Base-by-base conservation (phyloP, 2,113 vertebrate species). In the Galeopterus variegatus region DNA sequence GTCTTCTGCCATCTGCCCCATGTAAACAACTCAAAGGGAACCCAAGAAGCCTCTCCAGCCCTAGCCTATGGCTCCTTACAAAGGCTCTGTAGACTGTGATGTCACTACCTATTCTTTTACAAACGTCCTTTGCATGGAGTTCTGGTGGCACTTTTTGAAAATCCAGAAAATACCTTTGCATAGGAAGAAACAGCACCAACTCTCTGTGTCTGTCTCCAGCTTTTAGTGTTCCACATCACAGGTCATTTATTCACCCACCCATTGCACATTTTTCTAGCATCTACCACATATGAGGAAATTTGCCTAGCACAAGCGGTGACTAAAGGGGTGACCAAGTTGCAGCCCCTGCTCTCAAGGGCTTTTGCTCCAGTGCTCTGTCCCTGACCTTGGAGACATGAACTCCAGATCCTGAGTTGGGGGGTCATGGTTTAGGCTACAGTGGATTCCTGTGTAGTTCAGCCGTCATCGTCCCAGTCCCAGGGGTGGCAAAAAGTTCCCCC, bases 141-240 rank as follows among this genome's bases (percentile, higher is more conserved):
- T 90, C 48, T 96, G 60, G 52, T 18, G 3, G 28, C 17, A 3
- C 45, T 85, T 87, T 84, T 75, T 56, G 64, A 88, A 90, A 96
- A 96, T 48, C 52, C 26, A 73, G 73, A 86, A 73, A 93, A 75
- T n/a, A 41, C 11, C 4, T 87, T 92, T 60, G 80, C 28, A 36
- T 54, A 52, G 73, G 33, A 93, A 87, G 56, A 45, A 87, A 10
- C 14, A 84, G 45, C 15, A 10, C 52, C 14, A 31, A 41, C 14
- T 41, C n/a, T 87, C 10, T 70, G 8, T 56, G 13, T 65, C 19
- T 82, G 23, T 79, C 8, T 41, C 86, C 1, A 15, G 62, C 24
- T 15, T 89, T 67, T n/a, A 33, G 8, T 58, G 69, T 13, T 54
- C 31, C 2, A 0, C 5, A 26, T 79, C 31, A 23, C 10, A 10